A percentile compares a stretch with the other conserved stretches of the same genome.
These are phyloP conservation scores for Dysidea cf. avara DNA, from an alignment of 37 sponge, comb jelly and placozoan species.

Conservation along the genomic window DNA sequence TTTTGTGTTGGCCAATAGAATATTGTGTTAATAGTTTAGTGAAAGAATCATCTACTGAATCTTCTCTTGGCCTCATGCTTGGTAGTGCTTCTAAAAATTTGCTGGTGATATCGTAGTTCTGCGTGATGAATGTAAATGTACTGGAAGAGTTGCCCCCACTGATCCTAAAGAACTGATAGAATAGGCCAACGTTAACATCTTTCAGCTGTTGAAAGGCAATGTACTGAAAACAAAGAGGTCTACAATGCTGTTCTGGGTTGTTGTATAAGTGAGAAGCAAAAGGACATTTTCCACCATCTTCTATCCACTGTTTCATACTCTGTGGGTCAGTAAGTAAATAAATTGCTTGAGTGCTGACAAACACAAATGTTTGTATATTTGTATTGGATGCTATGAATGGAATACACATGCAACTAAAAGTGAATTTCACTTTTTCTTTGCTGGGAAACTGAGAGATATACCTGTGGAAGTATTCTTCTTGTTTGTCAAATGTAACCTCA, in stretches of 20 bases:
- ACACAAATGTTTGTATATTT: constrained; percentile 51
- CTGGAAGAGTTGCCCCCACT: neutral
- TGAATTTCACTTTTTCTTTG: too few relatives aligned
- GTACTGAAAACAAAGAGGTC: constrained; percentile 42
- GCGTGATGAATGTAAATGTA: too few relatives aligned
- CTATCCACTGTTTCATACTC: constrained; percentile 41
- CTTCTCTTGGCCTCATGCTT: too few relatives aligned
- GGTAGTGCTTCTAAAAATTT: too few relatives aligned
- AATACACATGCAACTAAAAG: too few relatives aligned
- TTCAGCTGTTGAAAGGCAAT: constrained; percentile 47
- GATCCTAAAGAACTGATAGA: constrained; percentile 23
- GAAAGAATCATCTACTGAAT: too few relatives aligned
- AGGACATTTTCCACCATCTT: constrained; percentile 40
- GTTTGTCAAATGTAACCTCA: too few relatives aligned
- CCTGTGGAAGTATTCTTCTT: too few relatives aligned
- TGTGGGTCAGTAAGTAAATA: constrained; percentile 52
- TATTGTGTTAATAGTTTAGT: too few relatives aligned
- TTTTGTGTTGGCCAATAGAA: too few relatives aligned
- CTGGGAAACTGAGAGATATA: too few relatives aligned
- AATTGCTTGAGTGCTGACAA: constrained; percentile 51
- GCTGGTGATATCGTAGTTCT: too few relatives aligned
- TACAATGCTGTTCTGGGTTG: neutral
- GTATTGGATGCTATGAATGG: neutral
- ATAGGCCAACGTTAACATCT: constrained; percentile 38
- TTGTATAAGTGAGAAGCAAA: constrained; percentile 30